A percentile compares a stretch with the other conserved stretches of the same genome.
These are phyloP conservation scores for Todus mexicanus DNA, from an alignment of 2,797 vertebrate genomes.

Conservation along the genomic window DNA sequence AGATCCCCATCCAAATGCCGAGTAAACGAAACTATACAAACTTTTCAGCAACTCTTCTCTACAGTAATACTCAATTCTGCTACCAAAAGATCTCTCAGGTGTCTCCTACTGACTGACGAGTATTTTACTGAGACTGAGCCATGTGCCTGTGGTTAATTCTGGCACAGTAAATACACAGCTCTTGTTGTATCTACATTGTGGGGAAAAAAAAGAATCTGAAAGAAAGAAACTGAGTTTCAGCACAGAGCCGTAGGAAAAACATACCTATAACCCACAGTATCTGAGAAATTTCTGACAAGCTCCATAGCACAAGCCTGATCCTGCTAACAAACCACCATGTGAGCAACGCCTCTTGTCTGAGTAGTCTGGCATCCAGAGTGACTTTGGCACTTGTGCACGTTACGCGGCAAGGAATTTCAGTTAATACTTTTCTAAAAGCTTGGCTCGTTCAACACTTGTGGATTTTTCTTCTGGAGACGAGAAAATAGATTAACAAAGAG, in stretches of 20 bases:
- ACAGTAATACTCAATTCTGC: not conserved
- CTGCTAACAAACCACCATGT: not conserved
- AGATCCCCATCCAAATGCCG: not conserved
- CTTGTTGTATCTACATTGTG: not conserved
- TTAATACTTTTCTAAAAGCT: not conserved
- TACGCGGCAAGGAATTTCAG: slow-evolving; percentile 8
- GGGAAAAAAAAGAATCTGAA: not conserved
- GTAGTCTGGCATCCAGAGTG: slow-evolving; percentile 6
- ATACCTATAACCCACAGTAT: not conserved
- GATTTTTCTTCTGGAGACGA: not conserved
- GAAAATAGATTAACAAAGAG: not conserved
- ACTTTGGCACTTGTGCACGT: not conserved
- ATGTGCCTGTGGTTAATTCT: not conserved
- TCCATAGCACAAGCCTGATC: not conserved
- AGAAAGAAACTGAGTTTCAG: not conserved
- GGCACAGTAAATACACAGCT: not conserved
- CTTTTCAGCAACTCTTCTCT: not conserved
- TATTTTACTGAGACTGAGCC: not conserved
- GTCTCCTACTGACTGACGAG: not conserved
- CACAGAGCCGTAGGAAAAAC: not conserved
- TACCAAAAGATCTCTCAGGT: not conserved
- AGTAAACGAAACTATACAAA: not conserved
- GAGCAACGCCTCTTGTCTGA: not conserved
- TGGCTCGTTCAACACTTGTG: not conserved
- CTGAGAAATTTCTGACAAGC: not conserved